Evolutionary conservation across 2,888 invertebrate species (phyloP), one percentile per base, ranked within the genome.

Genomic region (Danaus chrysippus): DNA sequence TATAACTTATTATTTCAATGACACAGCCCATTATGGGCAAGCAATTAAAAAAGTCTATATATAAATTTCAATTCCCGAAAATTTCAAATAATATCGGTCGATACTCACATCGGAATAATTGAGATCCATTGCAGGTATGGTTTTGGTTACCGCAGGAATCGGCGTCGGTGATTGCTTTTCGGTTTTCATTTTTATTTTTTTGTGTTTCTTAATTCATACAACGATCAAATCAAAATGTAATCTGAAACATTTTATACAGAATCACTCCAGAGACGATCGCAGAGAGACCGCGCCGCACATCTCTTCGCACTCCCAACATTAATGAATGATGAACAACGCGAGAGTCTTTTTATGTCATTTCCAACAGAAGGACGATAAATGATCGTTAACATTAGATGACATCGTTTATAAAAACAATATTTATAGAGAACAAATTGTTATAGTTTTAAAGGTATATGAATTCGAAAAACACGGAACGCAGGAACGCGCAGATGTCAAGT

Each of bases 401-500:
- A 34, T 58, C 61, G 65, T 67, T 61, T 56, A 62, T 58, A 65
- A 69, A 71, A 68, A 61, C 69, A 69, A 69, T 68, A 68, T 15
- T n/a, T 42, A 70, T 79, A 81, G 81, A 77, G 76, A 82, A 81
- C 75, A 68, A 77, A 72, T 68, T 53, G 52, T 46, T 57, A 70
- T 75, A 70, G 71, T 76, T 75, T 78, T 81, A 73, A 81, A 77
- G 74, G 76, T 76, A 81, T 79, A 81, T 81, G 79, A 83, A 82
- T 83, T 83, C 80, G 80, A 78, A 83, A 87, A 85, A 84, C 81
- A 83, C 74, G 80, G 84, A 86, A 87, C 87, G 87, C 86, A 86
- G 88, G 82, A 86, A 78, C 88, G 91, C 91, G 90, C 90, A 89
- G 90, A 89, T 88, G 90, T 89, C 86, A 88, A 87, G 88, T 87